Base-by-base conservation (phyloP, 2,113 vertebrate species). In the Phaethornis superciliosus region DNA sequence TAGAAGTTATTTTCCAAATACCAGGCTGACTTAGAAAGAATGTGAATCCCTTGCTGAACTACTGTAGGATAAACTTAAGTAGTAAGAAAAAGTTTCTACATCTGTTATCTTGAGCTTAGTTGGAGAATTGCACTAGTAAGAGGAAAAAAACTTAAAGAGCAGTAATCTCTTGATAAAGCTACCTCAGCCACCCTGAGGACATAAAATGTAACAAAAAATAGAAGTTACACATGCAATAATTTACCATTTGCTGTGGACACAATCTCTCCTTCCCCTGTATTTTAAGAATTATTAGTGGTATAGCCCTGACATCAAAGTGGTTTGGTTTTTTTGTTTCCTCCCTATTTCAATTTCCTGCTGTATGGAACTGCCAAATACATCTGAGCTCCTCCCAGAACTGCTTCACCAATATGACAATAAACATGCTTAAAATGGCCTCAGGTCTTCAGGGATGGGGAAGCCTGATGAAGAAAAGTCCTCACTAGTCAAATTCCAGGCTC, bases 221-320 rank as follows among this genome's bases (percentile, higher is more conserved):
- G 32, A 58, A 85, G 51, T 62, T 85, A 70, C 79, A 88, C 71
- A 11, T 93, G 93, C 75, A 82, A 0, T 28, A 33, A 69, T 55
- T 89, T 89, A 87, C 47, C 30, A 9, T 71, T 81, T 65, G 71
- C 42, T 80, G 51, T 52, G 80, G 85, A 80, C 55, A 74, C 75
- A 35, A 46, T 23, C 51, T 81, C 82, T 63, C 82, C 60, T 82
- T 89, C 85, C 35, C 59, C 77, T 67, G 67, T 56, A 65, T 82
- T 94, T 94, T 49, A 90, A 71, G 82, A 67, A 62, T 85, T 82
- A 42, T 28, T 77, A 81, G 79, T 59, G 90, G 82, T 78, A 90
- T 26, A 70, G 75, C 55, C 79, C 83, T 85, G 69, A 92, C 85
- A 90, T 95, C 94, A 92, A 94, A 96, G 95, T 90, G 85, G 21